Percentiles rank a stretch among this genome's conserved stretches.
Evolutionary conservation across 2,797 vertebrate genomes (phyloP).

Genomic region (Chrosomus eos): DNA sequence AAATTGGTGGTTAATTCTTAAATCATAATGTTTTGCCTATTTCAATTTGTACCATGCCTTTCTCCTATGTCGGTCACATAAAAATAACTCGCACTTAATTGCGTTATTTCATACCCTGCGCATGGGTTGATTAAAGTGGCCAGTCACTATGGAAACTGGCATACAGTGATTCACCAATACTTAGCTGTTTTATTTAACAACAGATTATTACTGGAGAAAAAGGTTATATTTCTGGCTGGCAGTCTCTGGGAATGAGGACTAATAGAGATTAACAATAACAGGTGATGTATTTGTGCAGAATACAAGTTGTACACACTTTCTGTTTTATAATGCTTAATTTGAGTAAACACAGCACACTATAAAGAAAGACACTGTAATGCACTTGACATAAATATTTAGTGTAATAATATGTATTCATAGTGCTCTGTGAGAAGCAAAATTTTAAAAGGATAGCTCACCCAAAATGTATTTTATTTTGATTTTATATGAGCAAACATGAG

Average conservation of each 20-base stretch:
- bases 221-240: conserved; percentile 30
- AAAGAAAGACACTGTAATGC: conserved; percentile 41
- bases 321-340: conserved; percentile 42
- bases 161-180: conserved; percentile 45
- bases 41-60: not conserved
- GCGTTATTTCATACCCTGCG: conserved; percentile 46
- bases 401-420: not conserved
- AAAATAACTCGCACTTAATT: conserved; percentile 55
- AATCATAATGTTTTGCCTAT: conserved; percentile 39
- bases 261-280: conserved; percentile 30
- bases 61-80: conserved; percentile 43
- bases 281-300: conserved; percentile 47
- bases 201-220: conserved; percentile 47
- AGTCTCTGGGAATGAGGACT: conserved; percentile 30
- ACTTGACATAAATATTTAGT: conserved; percentile 27
- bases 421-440: conserved; percentile 12
- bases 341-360: conserved; percentile 45
- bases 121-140: conserved; percentile 52
- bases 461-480: not conserved
- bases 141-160: conserved; percentile 59
- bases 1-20: not conserved
- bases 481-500: not conserved
- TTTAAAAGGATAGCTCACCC: conserved; percentile 2
- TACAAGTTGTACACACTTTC: conserved; percentile 35
- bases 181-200: conserved; percentile 54